Conservation (phyloP, 2,888 invertebrate genomes). For the Hedychridium roseum region DNA sequence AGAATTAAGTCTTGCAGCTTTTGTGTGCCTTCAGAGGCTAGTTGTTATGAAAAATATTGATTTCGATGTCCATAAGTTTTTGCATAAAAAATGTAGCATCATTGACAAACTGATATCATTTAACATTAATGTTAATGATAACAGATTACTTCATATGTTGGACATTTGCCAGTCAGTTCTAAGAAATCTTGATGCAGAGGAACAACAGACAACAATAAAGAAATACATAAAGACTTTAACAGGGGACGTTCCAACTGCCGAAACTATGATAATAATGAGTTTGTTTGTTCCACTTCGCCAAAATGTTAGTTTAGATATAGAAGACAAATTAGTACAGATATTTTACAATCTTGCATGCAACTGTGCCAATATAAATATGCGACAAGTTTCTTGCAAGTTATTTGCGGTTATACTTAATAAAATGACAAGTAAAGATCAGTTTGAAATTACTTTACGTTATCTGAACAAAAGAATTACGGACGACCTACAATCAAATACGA, state of each 20-base stretch:
- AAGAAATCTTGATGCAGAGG: conserved; percentile 59
- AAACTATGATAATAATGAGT: conserved; percentile 66
- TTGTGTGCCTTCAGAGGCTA: conserved; percentile 49
- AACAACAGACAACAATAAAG: conserved; percentile 64
- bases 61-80: conserved; percentile 57
- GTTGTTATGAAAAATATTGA: conserved; percentile 41
- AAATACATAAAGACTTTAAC: conserved; percentile 59
- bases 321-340: conserved; percentile 60
- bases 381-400: conserved; percentile 65
- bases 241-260: conserved; percentile 50
- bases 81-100: conserved; percentile 62
- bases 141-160: conserved; percentile 60
- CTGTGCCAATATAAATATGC: conserved; percentile 56
- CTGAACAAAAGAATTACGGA: conserved; percentile 36
- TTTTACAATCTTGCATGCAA: conserved; percentile 61
- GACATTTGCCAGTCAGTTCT: conserved; percentile 63
- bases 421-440: conserved; percentile 40
- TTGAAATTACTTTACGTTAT: conserved; percentile 32
- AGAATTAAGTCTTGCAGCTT: conserved; percentile 38
- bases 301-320: conserved; percentile 53
- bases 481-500: conserved; percentile 32
- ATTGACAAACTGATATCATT: conserved; percentile 62
- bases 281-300: conserved; percentile 66
- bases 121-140: conserved; percentile 28
- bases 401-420: conserved; percentile 71